phyloP scores from a whole-genome alignment of 2,797 vertebrate species.

The Sebastolobus altivelis region DNA sequence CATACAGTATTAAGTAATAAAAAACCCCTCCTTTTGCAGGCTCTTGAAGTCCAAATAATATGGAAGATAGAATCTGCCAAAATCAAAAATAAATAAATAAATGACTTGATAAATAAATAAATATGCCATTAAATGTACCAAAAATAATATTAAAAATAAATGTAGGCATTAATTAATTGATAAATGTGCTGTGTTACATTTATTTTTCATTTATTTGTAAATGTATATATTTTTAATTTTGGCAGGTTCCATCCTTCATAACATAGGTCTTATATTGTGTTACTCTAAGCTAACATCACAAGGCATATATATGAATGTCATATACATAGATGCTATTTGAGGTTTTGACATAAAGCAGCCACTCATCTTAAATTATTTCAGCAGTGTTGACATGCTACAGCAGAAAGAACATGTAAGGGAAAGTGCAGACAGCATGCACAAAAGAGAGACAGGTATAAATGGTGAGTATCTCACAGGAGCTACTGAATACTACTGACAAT shows the following conservation, averaged over 20 bases:
- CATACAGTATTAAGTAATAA: background rate
- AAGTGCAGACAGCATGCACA: background rate
- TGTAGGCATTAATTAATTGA: too few species aligned
- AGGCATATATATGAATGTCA: background rate
- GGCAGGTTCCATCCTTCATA: too few species aligned
- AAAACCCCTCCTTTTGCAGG: background rate
- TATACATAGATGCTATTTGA: background rate
- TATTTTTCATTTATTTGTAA: too few species aligned
- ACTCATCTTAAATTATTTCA: constrained; percentile 10
- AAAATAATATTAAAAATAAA: too few species aligned
- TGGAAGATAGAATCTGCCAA: too few species aligned
- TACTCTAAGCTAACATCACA: background rate
- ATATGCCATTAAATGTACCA: too few species aligned
- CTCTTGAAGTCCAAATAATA: background rate
- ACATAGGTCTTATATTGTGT: background rate
- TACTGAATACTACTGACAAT: background rate
- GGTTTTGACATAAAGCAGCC: constrained; percentile 1
- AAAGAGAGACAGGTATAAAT: background rate
- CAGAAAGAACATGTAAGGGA: constrained; percentile 1
- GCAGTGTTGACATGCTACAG: constrained; percentile 15
- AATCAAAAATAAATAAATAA: too few species aligned
- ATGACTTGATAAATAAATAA: too few species aligned
- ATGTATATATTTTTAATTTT: too few species aligned
- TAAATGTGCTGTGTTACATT: too few species aligned
- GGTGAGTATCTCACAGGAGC: background rate